A percentile compares a stretch with the other conserved stretches of the same genome.
These are phyloP conservation scores for Drosophila malerkotliana DNA, from an alignment of 1,140 invertebrate genomes.

Conservation along the genomic window DNA sequence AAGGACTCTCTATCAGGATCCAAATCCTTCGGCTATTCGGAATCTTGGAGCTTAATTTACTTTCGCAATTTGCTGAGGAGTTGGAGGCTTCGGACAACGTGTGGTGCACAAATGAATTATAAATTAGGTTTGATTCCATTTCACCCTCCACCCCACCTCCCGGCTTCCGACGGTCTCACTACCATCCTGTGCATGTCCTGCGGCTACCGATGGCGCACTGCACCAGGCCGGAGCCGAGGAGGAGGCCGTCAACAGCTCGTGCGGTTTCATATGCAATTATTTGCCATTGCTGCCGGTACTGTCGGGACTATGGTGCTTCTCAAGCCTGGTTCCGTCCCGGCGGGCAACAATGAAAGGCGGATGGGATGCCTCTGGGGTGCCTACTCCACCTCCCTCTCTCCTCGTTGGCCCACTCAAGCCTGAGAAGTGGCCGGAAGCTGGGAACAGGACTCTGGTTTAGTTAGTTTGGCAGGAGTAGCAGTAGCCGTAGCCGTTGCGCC, in stretches of 20 bases:
- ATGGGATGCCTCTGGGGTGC: constrained; percentile 2
- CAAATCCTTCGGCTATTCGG: constrained; percentile 7
- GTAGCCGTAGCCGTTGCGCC: constrained; percentile 29
- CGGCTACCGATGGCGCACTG: constrained; percentile 33
- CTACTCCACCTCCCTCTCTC: neutral
- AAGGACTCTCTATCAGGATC: neutral
- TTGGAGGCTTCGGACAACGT: constrained; percentile 21
- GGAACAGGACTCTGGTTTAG: constrained; percentile 32
- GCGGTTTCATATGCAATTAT: constrained; percentile 82
- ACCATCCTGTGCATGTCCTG: constrained; percentile 33
- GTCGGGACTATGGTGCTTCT: constrained; percentile 24
- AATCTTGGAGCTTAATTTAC: constrained; percentile 45
- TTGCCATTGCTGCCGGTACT: constrained; percentile 48
- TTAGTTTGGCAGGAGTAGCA: constrained; percentile 48
- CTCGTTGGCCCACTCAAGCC: constrained; percentile 16
- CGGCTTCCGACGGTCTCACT: neutral
- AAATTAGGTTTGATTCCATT: constrained; percentile 68
- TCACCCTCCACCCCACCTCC: neutral
- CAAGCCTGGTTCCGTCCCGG: constrained; percentile 11
- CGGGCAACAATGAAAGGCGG: constrained; percentile 37
- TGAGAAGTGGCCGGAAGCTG: constrained; percentile 39
- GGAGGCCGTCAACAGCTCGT: constrained; percentile 68
- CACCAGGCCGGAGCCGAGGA: constrained; percentile 4
- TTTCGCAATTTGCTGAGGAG: constrained; percentile 32
- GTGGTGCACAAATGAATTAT: constrained; percentile 71